These are phyloP conservation scores for Protobothrops flavoviridis DNA, from an alignment of 2,113 vertebrate genomes.

Conservation along the genomic window DNA sequence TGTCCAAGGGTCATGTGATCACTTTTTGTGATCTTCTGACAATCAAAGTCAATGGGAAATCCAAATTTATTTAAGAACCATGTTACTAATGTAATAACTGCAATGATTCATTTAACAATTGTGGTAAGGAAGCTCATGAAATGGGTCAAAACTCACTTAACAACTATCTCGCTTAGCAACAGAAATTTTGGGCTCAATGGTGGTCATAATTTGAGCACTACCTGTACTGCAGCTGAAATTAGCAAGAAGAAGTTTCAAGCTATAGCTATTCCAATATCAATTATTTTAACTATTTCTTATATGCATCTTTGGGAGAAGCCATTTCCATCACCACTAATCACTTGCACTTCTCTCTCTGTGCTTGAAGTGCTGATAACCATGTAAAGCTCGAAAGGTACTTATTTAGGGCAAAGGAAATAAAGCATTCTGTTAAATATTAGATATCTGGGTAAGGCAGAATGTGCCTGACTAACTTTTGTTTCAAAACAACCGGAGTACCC, in stretches of 20 bases:
- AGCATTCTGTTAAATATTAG: not conserved
- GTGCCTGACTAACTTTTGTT: not conserved
- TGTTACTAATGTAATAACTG: not conserved
- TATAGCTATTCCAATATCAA: not conserved
- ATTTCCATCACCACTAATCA: not conserved
- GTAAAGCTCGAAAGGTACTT: not conserved
- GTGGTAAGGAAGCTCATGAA: not conserved
- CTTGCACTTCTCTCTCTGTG: not conserved
- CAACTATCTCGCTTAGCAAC: not conserved
- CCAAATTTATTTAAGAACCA: not conserved
- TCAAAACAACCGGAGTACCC: not conserved
- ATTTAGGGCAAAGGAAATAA: not conserved
- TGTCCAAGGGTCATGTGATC: not conserved
- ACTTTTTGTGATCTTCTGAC: not conserved
- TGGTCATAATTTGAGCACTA: not conserved
- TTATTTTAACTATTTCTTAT: not conserved
- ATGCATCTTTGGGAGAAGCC: not conserved
- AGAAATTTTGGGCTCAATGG: not conserved
- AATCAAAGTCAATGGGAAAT: not conserved
- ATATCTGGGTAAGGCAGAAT: not conserved
- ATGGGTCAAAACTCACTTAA: not conserved
- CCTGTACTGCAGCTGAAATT: not conserved
- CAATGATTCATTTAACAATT: not conserved
- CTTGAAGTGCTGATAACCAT: not conserved
- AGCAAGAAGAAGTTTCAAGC: not conserved